phyloP scores from a whole-genome alignment of 2,888 invertebrate genomes.

The Sericinus montela region DNA sequence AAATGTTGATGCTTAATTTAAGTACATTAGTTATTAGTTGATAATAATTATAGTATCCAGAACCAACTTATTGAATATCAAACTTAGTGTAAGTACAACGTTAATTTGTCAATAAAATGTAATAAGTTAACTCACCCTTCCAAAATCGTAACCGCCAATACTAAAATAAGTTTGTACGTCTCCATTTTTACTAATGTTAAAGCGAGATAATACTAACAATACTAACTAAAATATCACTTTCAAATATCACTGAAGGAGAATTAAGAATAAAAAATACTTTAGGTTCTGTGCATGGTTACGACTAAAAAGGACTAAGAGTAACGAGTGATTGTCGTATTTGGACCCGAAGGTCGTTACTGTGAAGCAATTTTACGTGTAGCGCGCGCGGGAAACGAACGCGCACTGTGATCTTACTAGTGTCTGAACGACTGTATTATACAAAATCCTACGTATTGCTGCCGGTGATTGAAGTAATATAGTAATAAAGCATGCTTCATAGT shows the following conservation, averaged over 20 bases:
- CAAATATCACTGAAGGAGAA: slow-evolving; percentile 34
- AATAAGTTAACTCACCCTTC: slow-evolving; percentile 36
- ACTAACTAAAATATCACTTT: slow-evolving; percentile 30
- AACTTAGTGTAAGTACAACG: no score
- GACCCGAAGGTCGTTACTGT: slow-evolving; percentile 28
- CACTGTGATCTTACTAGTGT: slow-evolving; percentile 32
- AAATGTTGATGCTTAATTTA: no score
- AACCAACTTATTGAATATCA: no score
- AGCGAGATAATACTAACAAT: slow-evolving; percentile 27
- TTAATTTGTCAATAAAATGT: background rate
- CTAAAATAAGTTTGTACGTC: slow-evolving; percentile 30
- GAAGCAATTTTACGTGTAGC: slow-evolving; percentile 32
- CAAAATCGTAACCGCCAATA: slow-evolving; percentile 31
- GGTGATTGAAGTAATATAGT: slow-evolving; percentile 4
- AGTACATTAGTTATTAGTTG: no score
- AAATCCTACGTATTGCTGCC: background rate
- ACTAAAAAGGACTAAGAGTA: slow-evolving; percentile 30
- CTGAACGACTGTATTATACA: slow-evolving; percentile 14
- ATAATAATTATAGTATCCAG: no score
- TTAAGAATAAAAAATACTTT: slow-evolving; percentile 25
- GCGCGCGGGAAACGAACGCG: slow-evolving; percentile 37
- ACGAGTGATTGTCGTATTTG: slow-evolving; percentile 28
- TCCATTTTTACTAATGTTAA: slow-evolving; percentile 28
- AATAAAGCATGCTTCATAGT: slow-evolving; percentile 1
- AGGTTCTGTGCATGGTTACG: slow-evolving; percentile 37